phyloP scores from a whole-genome alignment of 64 coral and sea anemone genomes.

The Cladopsammia gracilis region DNA sequence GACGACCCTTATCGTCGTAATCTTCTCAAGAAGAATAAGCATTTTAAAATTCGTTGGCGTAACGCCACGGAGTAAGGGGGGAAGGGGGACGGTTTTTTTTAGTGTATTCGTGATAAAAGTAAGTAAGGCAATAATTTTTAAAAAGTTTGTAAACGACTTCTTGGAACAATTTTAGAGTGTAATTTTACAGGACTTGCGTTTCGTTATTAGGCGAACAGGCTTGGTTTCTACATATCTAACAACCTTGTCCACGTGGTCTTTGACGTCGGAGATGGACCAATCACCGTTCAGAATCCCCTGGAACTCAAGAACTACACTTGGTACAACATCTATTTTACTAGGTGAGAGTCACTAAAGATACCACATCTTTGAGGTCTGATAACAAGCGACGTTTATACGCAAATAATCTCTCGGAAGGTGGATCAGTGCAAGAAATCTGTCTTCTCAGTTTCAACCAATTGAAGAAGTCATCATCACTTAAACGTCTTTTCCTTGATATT shows the following conservation, averaged over 20 bases:
- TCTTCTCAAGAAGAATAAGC: no score
- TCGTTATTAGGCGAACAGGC: constrained; percentile 22
- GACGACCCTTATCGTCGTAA: no score
- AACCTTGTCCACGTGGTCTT: constrained; percentile 20
- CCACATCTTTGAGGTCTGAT: not conserved
- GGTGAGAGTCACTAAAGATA: constrained; percentile 21
- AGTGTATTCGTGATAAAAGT: no score
- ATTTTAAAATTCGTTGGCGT: no score
- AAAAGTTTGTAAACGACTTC: not conserved
- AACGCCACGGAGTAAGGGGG: no score
- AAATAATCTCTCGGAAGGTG: not conserved
- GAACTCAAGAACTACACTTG: constrained; percentile 64
- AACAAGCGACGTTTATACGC: not conserved
- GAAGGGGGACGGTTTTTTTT: no score
- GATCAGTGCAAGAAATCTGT: no score
- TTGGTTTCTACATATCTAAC: constrained; percentile 45
- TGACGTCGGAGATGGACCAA: constrained; percentile 54
- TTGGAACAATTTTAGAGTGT: not conserved
- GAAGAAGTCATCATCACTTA: no score
- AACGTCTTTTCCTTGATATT: no score
- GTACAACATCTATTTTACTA: constrained; percentile 68
- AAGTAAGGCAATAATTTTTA: no score
- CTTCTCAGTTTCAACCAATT: no score
- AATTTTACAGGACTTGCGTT: not conserved
- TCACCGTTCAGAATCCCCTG: constrained; percentile 40